Evolutionary conservation across 2,888 invertebrate species (phyloP).

Genomic region (Eupithecia vulgata): DNA sequence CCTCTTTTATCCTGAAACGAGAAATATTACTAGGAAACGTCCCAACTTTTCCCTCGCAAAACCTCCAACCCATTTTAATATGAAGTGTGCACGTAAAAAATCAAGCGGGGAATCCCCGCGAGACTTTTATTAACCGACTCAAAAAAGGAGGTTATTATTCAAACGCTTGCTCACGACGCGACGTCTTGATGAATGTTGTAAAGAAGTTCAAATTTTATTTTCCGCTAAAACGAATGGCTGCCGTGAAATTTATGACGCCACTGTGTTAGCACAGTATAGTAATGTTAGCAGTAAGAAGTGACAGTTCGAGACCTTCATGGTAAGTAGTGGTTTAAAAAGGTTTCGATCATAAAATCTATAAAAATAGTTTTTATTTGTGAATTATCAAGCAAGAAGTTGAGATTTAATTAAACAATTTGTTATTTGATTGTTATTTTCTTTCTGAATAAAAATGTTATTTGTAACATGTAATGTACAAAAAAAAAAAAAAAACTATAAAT

Average conservation of each 20-base stretch:
- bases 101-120: slow-evolving; percentile 39
- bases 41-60: slow-evolving; percentile 6
- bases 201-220: slow-evolving; percentile 76
- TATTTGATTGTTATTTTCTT: too few species aligned
- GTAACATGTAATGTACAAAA: too few species aligned
- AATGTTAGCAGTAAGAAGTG: not conserved
- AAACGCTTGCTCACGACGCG: slow-evolving; percentile 76
- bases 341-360: too few species aligned
- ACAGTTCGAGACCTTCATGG: too few species aligned
- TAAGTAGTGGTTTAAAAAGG: too few species aligned
- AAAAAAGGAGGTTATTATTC: slow-evolving; percentile 53
- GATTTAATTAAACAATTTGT: too few species aligned
- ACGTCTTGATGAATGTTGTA: slow-evolving; percentile 79
- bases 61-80: slow-evolving; percentile 19
- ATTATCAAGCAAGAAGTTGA: too few species aligned
- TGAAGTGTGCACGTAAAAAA: slow-evolving; percentile 24
- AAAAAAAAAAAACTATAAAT: too few species aligned
- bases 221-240: slow-evolving; percentile 65
- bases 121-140: slow-evolving; percentile 63
- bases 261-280: slow-evolving; percentile 21
- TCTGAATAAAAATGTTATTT: too few species aligned
- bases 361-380: too few species aligned
- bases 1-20: not conserved
- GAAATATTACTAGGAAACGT: slow-evolving; percentile 13
- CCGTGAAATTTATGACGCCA: slow-evolving; percentile 51